Evolutionary conservation across 2,797 vertebrate species (phyloP).

Genomic region (Aulostomus chinensis): DNA sequence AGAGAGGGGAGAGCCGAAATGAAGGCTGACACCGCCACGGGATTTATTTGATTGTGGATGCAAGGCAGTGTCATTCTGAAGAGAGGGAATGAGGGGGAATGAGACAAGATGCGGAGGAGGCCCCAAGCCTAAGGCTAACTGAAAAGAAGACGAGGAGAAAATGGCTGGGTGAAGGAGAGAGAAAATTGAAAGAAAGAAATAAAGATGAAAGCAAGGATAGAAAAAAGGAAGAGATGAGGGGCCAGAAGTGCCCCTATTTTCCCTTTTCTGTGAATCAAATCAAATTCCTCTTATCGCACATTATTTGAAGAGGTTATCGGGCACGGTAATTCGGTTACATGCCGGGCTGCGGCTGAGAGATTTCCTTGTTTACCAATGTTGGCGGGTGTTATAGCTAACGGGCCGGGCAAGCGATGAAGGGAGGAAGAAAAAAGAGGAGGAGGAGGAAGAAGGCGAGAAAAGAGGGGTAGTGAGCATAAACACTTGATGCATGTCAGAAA

Average conservation of each 20-base stretch:
- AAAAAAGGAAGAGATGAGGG: slow-evolving; percentile 40
- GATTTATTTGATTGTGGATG: slow-evolving; percentile 84
- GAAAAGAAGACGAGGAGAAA: slow-evolving; percentile 50
- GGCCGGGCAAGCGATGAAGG: slow-evolving; percentile 27
- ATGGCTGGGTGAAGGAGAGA: slow-evolving; percentile 28
- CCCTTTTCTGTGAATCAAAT: slow-evolving; percentile 88
- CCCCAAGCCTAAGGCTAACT: slow-evolving; percentile 46
- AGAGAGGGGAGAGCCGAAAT: slow-evolving; percentile 65
- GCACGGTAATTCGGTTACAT: slow-evolving; percentile 94
- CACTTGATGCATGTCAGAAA: slow-evolving; percentile 82
- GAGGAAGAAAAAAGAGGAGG: slow-evolving; percentile 8
- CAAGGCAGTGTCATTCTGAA: slow-evolving; percentile 73
- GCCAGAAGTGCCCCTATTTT: slow-evolving; percentile 63
- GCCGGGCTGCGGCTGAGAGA: slow-evolving; percentile 87
- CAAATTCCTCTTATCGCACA: slow-evolving; percentile 97
- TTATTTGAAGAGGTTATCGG: slow-evolving; percentile 99
- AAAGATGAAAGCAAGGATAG: slow-evolving; percentile 20
- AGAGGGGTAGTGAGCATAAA: slow-evolving; percentile 68
- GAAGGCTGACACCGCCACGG: slow-evolving; percentile 76
- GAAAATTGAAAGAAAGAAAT: slow-evolving; percentile 22
- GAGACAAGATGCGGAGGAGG: slow-evolving; percentile 19
- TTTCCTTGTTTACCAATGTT: slow-evolving; percentile 96
- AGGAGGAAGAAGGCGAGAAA: slow-evolving; percentile 25
- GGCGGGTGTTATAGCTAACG: slow-evolving; percentile 79
- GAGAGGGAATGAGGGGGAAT: slow-evolving; percentile 34